These are phyloP conservation scores for Lepus townsendii DNA, from an alignment of 2,797 vertebrate genomes.

Conservation along the genomic window DNA sequence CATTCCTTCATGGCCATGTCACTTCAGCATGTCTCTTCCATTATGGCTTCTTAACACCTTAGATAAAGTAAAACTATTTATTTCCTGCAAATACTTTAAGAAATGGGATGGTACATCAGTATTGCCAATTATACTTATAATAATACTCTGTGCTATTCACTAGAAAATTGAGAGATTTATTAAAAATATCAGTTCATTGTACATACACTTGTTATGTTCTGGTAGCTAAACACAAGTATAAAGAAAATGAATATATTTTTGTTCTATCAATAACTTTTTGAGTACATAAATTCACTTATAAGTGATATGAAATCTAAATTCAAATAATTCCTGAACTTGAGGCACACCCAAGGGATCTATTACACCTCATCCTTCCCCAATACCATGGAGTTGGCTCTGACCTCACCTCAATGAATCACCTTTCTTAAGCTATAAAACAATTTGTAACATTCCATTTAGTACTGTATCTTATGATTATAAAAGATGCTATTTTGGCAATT, in stretches of 20 bases:
- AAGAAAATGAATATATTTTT: background rate
- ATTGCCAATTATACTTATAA: background rate
- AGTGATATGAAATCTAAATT: conserved; percentile 17
- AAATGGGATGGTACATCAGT: background rate
- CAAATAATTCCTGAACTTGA: background rate
- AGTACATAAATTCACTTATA: conserved; percentile 8
- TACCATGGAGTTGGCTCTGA: background rate
- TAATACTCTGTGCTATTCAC: background rate
- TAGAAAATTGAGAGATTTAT: background rate
- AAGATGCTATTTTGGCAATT: background rate
- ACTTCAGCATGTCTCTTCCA: background rate
- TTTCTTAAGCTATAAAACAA: conserved; percentile 17
- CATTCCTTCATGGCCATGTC: conserved; percentile 1
- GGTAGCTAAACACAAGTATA: background rate
- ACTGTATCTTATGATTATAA: background rate
- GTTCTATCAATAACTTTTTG: conserved; percentile 48
- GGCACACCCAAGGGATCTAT: background rate
- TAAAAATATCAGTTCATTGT: conserved; percentile 14
- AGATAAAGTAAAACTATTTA: background rate
- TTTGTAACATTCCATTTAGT: background rate
- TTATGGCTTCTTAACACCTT: background rate
- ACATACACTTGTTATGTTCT: background rate
- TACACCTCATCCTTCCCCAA: background rate
- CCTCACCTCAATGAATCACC: background rate
- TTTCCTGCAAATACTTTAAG: background rate